These are phyloP conservation scores for Australoheros facetus DNA, from an alignment of 2,797 vertebrate genomes.

Conservation along the genomic window DNA sequence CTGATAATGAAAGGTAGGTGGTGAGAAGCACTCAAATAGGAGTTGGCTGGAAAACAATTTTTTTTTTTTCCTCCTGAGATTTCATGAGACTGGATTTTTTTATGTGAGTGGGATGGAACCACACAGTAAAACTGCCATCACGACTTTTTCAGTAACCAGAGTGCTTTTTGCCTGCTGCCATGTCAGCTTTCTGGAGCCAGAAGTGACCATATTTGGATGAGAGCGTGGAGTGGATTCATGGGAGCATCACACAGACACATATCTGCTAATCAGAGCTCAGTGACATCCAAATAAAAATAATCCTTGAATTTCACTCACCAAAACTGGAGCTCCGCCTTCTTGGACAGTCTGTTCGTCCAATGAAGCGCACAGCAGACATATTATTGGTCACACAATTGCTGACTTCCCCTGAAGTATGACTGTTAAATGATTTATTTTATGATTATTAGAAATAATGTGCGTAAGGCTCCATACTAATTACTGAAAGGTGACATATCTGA, in stretches of 20 bases:
- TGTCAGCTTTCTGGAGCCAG: background rate
- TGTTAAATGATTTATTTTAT: too few relatives aligned
- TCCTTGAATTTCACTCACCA: background rate
- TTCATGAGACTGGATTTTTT: background rate
- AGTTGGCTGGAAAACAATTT: background rate
- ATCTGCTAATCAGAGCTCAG: background rate
- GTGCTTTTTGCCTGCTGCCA: background rate
- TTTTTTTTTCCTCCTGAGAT: background rate
- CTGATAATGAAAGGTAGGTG: conserved; percentile 17
- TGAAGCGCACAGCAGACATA: background rate
- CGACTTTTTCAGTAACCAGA: background rate
- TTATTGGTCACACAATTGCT: background rate
- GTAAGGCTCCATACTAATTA: background rate
- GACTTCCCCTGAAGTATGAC: too few relatives aligned
- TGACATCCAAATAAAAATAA: background rate
- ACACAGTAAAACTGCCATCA: background rate
- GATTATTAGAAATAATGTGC: background rate
- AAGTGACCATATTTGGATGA: background rate
- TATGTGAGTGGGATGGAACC: background rate
- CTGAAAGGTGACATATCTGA: background rate
- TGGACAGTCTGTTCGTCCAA: background rate
- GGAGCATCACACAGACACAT: background rate
- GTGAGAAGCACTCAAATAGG: conserved; percentile 6
- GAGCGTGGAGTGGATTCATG: background rate
- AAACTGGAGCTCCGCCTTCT: background rate